Evolutionary conservation across 1,140 invertebrate species (phyloP).

Genomic region (Prorops nasuta): DNA sequence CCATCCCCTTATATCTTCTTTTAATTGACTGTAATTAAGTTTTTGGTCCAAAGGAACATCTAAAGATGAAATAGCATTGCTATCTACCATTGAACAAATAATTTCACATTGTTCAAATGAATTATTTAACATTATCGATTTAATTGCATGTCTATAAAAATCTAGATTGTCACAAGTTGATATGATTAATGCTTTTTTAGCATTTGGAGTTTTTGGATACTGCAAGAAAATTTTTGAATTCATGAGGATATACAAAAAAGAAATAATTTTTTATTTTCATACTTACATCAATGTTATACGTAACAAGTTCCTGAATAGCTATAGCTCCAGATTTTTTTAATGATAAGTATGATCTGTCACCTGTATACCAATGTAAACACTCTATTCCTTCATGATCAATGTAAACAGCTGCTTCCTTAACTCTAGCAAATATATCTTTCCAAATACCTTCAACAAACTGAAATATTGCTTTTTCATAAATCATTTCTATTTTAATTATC

Average conservation of each 20-base stretch:
- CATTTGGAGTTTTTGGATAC: conserved; percentile 42
- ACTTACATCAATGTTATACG: conserved; percentile 49
- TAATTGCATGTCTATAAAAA: conserved; percentile 53
- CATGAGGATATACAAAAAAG: conserved; percentile 11
- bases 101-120: conserved; percentile 57
- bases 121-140: conserved; percentile 57
- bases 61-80: conserved; percentile 25
- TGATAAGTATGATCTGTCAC: conserved; percentile 45
- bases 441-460: conserved; percentile 49
- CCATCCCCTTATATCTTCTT: conserved; percentile 55
- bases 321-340: conserved; percentile 57
- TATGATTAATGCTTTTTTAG: conserved; percentile 59
- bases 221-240: conserved; percentile 20
- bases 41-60: conserved; percentile 20
- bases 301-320: conserved; percentile 59
- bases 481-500: conserved; percentile 21
- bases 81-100: conserved; percentile 53
- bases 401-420: conserved; percentile 58
- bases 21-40: conserved; percentile 50
- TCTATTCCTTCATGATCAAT: conserved; percentile 59
- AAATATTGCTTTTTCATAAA: conserved; percentile 25
- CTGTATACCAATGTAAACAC: conserved; percentile 62
- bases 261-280: conserved; percentile 2
- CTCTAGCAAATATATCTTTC: conserved; percentile 51
- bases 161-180: conserved; percentile 51